Evolutionary conservation across 2,888 invertebrate genomes (phyloP), one percentile per base, ranked within the genome.

Genomic region (Lycophotia porphyrea): DNA sequence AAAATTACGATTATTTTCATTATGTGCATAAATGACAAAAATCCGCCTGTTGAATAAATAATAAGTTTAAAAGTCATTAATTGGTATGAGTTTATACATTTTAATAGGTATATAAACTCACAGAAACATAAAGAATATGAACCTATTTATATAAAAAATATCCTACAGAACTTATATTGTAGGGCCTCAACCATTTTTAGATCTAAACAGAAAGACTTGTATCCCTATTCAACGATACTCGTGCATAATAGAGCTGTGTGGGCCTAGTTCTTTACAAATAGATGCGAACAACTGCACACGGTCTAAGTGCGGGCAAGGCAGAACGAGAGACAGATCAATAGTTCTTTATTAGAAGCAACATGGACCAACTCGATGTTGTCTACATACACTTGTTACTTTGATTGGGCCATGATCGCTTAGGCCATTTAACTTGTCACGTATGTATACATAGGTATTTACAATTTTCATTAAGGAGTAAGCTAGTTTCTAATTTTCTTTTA

Each of bases 241-340:
- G 39, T 69, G 27, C 82, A 80, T 80, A 80, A 80, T 65, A 70
- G 82, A 82, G 15, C 31, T 27, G 64, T 31, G 42, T 65, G n/a
- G 83, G 27, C 82, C 64, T 70, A 82, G 75, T 69, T 80, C 64
- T 69, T 64, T 58, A 80, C 55, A 82, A 80, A 80, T 80, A 80
- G 66, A 31, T 52, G n/a, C 24, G 31, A 47, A 71, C 49, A 82
- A 72, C 44, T 74, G 80, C 84, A 80, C 47, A 52, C 64, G 52
- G 61, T 71, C 80, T 80, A 74, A 71, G 71, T 74, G 42, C 49
- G 67, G 55, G 31, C 52, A 58, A 36, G 52, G 55, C 60, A 52
- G 58, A 74, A 60, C 52, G 60, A 71, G 63, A 39, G 47, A 39
- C 74, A 39, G 60, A 84, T 84, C 81, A 70, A 84, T 81, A 81